A percentile compares a stretch with the other conserved stretches of the same genome.
These are phyloP conservation scores for Corynorhinus townsendii DNA, from an alignment of 2,113 vertebrate genomes.

Conservation along the genomic window DNA sequence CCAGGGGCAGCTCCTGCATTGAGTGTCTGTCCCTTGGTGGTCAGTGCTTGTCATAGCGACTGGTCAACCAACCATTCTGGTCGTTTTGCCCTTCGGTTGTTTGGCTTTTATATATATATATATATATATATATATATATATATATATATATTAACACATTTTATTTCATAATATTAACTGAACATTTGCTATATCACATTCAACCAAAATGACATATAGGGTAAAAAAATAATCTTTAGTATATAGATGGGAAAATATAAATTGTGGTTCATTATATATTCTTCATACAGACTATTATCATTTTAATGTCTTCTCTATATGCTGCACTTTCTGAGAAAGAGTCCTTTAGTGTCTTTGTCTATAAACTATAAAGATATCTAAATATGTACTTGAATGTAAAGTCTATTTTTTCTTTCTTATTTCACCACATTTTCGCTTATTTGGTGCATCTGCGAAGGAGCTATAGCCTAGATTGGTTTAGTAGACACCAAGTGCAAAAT, in stretches of 20 bases:
- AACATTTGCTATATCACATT: not conserved
- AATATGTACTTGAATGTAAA: not conserved
- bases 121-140: too few species aligned
- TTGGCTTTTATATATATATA: too few species aligned
- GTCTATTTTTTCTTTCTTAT: not conserved
- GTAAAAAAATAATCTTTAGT: not conserved
- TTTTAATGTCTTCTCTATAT: not conserved
- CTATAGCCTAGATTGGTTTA: not conserved
- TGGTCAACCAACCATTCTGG: too few species aligned
- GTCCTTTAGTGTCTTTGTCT: not conserved
- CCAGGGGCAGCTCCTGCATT: too few species aligned
- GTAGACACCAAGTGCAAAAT: not conserved
- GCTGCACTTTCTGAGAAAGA: not conserved
- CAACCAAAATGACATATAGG: not conserved
- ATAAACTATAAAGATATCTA: not conserved
- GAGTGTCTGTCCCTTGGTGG: too few species aligned
- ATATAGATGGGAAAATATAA: not conserved
- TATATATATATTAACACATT: not conserved
- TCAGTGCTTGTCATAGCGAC: too few species aligned
- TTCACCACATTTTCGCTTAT: not conserved
- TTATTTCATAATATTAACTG: not conserved
- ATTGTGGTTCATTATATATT: not conserved
- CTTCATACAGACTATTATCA: not conserved
- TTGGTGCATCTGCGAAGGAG: not conserved
- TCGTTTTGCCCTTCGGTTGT: rapidly evolving